These are phyloP conservation scores for Polymixis flavicincta DNA, from an alignment of 2,888 invertebrate species.

Conservation along the genomic window DNA sequence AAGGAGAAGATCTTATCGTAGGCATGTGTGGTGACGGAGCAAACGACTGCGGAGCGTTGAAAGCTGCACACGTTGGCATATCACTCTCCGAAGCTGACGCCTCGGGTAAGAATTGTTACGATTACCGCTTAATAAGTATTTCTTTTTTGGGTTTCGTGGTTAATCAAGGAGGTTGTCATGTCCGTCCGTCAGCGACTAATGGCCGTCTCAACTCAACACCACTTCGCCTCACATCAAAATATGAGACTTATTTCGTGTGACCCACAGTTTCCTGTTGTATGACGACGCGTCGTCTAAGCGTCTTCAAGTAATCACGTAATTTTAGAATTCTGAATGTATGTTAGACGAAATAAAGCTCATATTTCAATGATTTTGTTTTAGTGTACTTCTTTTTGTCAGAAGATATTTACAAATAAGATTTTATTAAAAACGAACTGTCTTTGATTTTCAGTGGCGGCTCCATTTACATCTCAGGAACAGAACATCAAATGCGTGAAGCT, in stretches of 20 bases:
- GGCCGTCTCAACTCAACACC: background rate
- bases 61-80: slow-evolving; percentile 96
- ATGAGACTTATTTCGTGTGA: background rate
- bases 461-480: slow-evolving; percentile 95
- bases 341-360: background rate
- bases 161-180: background rate
- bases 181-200: background rate
- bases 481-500: slow-evolving; percentile 95
- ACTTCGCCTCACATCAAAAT: background rate
- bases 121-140: background rate
- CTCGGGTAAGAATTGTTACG: slow-evolving; percentile 78
- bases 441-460: slow-evolving; percentile 93
- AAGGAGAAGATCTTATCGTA: slow-evolving; percentile 93
- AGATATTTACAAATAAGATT: background rate
- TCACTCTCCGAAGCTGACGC: slow-evolving; percentile 97
- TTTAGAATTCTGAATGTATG: background rate
- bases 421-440: background rate
- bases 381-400: background rate
- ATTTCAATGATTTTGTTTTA: background rate
- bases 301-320: background rate
- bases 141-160: background rate
- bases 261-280: background rate
- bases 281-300: background rate
- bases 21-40: slow-evolving; percentile 95
- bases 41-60: slow-evolving; percentile 97